Conservation (phyloP, 2,797 vertebrate species). For the Gallinago solitaria region DNA sequence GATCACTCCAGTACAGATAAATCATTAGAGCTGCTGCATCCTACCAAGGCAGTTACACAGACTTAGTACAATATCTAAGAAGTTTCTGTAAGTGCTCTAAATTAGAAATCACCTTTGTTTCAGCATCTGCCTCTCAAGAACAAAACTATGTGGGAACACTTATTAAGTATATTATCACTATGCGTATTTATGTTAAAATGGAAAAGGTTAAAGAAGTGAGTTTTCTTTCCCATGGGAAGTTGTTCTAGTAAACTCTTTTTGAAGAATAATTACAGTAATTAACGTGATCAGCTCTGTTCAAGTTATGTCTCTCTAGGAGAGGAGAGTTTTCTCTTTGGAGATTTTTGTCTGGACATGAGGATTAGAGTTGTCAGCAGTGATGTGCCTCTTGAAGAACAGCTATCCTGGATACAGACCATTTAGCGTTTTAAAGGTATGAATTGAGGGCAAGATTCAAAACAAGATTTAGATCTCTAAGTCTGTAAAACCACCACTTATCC, state of each 20-base stretch:
- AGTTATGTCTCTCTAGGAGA: background rate
- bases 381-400: background rate
- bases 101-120: background rate
- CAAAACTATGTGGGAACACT: background rate
- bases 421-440: slow-evolving; percentile 2
- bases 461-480: slow-evolving; percentile 36
- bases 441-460: background rate
- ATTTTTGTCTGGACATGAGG: slow-evolving; percentile 21
- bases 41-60: fast-evolving
- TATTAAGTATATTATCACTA: background rate
- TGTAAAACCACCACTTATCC: slow-evolving; percentile 5
- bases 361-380: slow-evolving; percentile 40
- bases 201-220: background rate
- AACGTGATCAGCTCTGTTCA: background rate
- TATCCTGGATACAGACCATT: background rate
- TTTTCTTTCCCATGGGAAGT: background rate
- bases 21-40: background rate
- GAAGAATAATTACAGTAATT: slow-evolving; percentile 38
- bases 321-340: background rate
- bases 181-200: background rate
- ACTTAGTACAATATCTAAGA: background rate
- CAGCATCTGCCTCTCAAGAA: background rate
- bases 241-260: background rate
- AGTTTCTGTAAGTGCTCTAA: background rate
- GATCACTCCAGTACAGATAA: background rate